phyloP scores from a whole-genome alignment of 2,797 vertebrate species.

The Clarias fuscus region DNA sequence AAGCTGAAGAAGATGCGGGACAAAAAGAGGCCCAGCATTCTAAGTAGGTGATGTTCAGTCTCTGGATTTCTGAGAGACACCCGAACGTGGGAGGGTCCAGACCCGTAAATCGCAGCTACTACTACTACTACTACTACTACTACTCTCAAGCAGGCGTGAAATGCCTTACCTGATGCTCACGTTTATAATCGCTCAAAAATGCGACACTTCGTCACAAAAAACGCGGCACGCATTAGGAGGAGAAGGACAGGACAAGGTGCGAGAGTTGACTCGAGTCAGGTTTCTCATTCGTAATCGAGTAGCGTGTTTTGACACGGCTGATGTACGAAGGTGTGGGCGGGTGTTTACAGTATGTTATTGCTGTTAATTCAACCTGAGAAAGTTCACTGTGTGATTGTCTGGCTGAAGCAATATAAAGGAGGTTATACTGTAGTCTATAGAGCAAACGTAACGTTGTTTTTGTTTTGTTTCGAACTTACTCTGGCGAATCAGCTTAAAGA shows the following conservation, averaged over 20 bases:
- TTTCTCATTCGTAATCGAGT: neutral
- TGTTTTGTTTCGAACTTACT: neutral
- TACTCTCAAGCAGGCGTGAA: conserved; percentile 58
- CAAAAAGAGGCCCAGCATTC: conserved; percentile 91
- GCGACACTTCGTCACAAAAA: conserved; percentile 56
- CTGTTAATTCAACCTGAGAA: neutral
- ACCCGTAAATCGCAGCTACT: conserved; percentile 38
- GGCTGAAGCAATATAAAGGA: too few species aligned
- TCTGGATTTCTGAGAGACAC: neutral
- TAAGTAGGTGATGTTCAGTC: conserved; percentile 82
- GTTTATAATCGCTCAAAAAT: conserved; percentile 60
- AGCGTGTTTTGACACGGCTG: conserved; percentile 1
- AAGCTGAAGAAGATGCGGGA: conserved; percentile 84
- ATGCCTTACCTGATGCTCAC: conserved; percentile 59
- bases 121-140: conserved; percentile 50
- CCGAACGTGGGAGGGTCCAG: neutral
- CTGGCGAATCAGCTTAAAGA: neutral
- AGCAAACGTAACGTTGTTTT: too few species aligned
- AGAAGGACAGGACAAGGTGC: neutral
- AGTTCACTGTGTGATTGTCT: neutral
- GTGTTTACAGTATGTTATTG: neutral
- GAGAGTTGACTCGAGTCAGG: neutral
- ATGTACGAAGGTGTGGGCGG: neutral
- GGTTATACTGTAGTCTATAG: too few species aligned
- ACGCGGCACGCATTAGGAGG: neutral